Percentiles rank a stretch among this genome's conserved stretches.
Evolutionary conservation across 64 coral and sea anemone species (phyloP).

Genomic region (Exaiptasia diaphana): DNA sequence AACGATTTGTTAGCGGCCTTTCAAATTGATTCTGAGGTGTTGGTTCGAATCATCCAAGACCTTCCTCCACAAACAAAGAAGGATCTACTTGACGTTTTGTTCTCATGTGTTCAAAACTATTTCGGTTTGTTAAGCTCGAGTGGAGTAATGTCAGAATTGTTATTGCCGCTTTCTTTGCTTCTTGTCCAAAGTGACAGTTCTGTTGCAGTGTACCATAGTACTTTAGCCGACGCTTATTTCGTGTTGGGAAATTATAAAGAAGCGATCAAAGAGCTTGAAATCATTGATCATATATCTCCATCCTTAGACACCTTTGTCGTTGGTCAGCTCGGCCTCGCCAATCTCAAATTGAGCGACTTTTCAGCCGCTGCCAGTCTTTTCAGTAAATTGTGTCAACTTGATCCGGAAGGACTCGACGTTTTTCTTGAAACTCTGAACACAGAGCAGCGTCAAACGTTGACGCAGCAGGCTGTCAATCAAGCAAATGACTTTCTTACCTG

Average conservation of each 20-base stretch:
- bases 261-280: constrained; percentile 66
- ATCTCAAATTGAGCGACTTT: constrained; percentile 60
- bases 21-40: constrained; percentile 28
- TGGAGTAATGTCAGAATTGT: constrained; percentile 49
- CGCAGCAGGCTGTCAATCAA: constrained; percentile 21
- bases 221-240: constrained; percentile 64
- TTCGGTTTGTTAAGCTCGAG: constrained; percentile 57
- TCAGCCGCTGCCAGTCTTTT: constrained; percentile 43
- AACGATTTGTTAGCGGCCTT: constrained; percentile 50
- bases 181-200: constrained; percentile 41
- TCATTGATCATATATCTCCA: constrained; percentile 29
- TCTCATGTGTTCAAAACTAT: constrained; percentile 57
- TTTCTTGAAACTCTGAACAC: constrained; percentile 52
- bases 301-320: constrained; percentile 45
- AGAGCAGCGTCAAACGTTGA: constrained; percentile 37
- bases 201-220: constrained; percentile 56
- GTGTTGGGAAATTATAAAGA: constrained; percentile 59
- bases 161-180: constrained; percentile 52
- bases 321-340: constrained; percentile 64
- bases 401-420: constrained; percentile 43
- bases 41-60: constrained; percentile 47
- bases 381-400: constrained; percentile 36
- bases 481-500: constrained; percentile 31
- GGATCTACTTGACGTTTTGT: constrained; percentile 31
- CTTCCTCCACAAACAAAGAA: constrained; percentile 37